Base-by-base conservation (phyloP, 2,888 invertebrate genomes). In the Alitta virens region DNA sequence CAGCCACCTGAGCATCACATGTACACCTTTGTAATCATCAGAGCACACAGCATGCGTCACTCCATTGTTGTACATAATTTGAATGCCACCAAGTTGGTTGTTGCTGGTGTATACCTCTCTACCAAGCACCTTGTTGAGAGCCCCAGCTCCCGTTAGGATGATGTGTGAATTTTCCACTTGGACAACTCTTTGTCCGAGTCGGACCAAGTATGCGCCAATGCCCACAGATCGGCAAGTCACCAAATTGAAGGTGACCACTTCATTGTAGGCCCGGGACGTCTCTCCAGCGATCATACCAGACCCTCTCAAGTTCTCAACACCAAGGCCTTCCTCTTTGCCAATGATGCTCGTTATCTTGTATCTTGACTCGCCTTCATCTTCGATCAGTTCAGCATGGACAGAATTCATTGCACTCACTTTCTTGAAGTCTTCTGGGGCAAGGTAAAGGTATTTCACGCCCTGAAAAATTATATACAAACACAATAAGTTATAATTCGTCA, bases 61-160 rank as follows among this genome's bases (percentile, higher is more conserved):
- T 5, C 99, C 99, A 79, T 99, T 99, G 81, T 96, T 92, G 85
- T 92, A 91, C 98, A 99, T 99, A 65, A 99, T 96, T 84, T 99
- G 96, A 9, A 93, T 88, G 18, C 82, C 99, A 43, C 99, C 99
- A 33, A 99, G 85, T 83, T 99, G 99, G 83, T 94, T 96, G 85
- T 99, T 99, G 61, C 94, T 95, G 3, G 98, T 95, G 85, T 99
- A 99, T 1, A 99, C 98, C 73, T 95, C 92, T n/a, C 94, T 88
- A 0, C 98, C 98, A 23, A 98, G 85, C 54, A 98, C 86, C 82
- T 95, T 94, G 84, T 98, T 98, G n/a, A 98, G 85, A 0, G 97
- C 97, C 60, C 90, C 90, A 78, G 92, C 94, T 0, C 99, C 99
- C 0, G 99, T 99, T 1, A 99, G 87, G 81, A 99, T 98, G 64